phyloP scores from a whole-genome alignment of 1,140 invertebrate genomes.

The Zaprionus ghesquierei region DNA sequence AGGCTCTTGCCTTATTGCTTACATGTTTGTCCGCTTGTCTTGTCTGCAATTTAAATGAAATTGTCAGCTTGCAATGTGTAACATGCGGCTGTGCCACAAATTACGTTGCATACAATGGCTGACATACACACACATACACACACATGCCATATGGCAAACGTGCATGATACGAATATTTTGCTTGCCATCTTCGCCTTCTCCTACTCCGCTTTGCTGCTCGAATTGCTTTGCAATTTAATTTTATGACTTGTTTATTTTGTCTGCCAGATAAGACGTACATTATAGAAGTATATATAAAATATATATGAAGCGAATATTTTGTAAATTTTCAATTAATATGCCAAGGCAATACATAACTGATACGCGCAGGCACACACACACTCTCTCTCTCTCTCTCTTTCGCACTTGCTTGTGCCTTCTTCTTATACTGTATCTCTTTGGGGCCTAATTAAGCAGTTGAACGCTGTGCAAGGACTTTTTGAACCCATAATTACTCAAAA shows the following conservation, averaged over 20 bases:
- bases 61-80: constrained; percentile 79
- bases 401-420: not conserved
- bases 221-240: constrained; percentile 51
- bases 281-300: not conserved
- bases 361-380: not conserved
- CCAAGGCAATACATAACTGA: not conserved
- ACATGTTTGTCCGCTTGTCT: constrained; percentile 38
- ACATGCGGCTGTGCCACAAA: constrained; percentile 75
- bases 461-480: constrained; percentile 53
- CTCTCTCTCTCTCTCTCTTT: not conserved
- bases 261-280: constrained; percentile 22
- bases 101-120: constrained; percentile 60
- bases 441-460: constrained; percentile 72
- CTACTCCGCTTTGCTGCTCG: not conserved
- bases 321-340: constrained; percentile 37
- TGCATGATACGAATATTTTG: constrained; percentile 45
- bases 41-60: constrained; percentile 77
- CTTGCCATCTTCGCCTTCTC: constrained; percentile 9
- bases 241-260: constrained; percentile 55
- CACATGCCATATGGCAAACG: constrained; percentile 20
- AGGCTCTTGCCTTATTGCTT: not conserved
- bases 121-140: constrained; percentile 31
- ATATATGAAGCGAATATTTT: constrained; percentile 6
- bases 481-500: constrained; percentile 74
- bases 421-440: constrained; percentile 27